phyloP scores from a whole-genome alignment of 2,113 vertebrate species.

The Siphamia tubifer region DNA sequence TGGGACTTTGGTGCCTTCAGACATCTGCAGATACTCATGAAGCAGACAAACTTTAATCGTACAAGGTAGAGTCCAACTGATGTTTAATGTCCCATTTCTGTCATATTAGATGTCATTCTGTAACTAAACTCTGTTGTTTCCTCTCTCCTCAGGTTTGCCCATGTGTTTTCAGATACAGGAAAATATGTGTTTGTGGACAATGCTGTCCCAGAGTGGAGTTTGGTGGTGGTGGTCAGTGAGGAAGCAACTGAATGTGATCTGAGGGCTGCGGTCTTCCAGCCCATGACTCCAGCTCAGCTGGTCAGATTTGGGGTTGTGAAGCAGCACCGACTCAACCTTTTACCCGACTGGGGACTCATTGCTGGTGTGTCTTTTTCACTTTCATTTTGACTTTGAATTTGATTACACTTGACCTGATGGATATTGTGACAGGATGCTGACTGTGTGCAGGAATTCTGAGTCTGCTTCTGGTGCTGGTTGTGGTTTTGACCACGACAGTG shows the following conservation, averaged over 20 bases:
- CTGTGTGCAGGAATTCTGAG: conserved; percentile 73
- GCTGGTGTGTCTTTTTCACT: conserved; percentile 72
- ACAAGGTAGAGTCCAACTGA: conserved; percentile 77
- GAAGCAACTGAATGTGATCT: conserved; percentile 78
- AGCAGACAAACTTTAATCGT: conserved; percentile 85
- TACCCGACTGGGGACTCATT: conserved; percentile 87
- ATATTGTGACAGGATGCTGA: background rate
- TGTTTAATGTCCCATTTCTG: background rate
- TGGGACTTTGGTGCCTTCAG: conserved; percentile 93
- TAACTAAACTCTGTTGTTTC: background rate
- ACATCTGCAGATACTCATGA: conserved; percentile 83
- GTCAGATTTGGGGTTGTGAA: conserved; percentile 80
- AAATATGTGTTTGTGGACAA: conserved; percentile 88
- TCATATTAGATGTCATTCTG: background rate
- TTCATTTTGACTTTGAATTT: background rate
- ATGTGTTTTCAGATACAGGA: conserved; percentile 87
- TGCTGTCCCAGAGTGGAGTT: conserved; percentile 74
- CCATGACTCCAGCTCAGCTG: conserved; percentile 87
- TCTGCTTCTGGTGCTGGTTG: conserved; percentile 75
- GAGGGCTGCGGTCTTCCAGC: conserved; percentile 78
- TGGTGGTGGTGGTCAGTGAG: conserved; percentile 85
- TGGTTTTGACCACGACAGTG: conserved; percentile 79
- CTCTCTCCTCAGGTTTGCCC: conserved; percentile 84
- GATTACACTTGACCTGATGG: too few species aligned
- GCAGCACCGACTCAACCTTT: conserved; percentile 77